Conservation (phyloP, 1,140 invertebrate genomes). For the Apis mellifera region DNA sequence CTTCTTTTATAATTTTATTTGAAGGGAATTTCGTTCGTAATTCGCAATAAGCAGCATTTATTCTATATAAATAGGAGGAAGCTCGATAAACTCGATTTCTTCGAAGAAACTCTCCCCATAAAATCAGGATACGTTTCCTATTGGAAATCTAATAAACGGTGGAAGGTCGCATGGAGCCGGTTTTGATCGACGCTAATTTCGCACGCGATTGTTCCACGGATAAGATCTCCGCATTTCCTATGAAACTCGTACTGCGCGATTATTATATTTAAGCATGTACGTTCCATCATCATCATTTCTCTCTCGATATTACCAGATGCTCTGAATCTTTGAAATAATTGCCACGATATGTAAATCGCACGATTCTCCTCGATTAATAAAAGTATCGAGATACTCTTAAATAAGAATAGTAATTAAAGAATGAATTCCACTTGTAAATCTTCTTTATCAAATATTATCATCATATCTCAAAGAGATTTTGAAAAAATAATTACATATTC, state of each 20-base stretch:
- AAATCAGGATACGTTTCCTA: slow-evolving; percentile 4
- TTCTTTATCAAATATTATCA: no score
- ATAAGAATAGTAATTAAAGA: no score
- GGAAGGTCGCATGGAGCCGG: not conserved
- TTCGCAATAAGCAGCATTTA: not conserved
- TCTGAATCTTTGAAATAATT: no score
- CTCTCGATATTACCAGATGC: no score
- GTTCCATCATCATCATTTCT: no score
- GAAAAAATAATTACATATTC: no score
- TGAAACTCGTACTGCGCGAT: not conserved
- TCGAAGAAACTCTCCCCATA: not conserved
- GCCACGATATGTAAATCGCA: no score
- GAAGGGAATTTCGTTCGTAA: not conserved
- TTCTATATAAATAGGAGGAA: not conserved
- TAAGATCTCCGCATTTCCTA: not conserved
- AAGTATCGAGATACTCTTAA: no score
- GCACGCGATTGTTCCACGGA: slow-evolving; percentile 9
- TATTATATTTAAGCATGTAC: no score
- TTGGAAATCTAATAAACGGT: slow-evolving; percentile 12
- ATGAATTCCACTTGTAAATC: no score
- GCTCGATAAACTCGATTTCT: not conserved
- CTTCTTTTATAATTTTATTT: not conserved
- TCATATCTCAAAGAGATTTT: no score
- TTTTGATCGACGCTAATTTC: slow-evolving; percentile 8
- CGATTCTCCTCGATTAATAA: no score